phyloP scores from a whole-genome alignment of 1,140 invertebrate genomes.

The Wiebesia pumilae region DNA sequence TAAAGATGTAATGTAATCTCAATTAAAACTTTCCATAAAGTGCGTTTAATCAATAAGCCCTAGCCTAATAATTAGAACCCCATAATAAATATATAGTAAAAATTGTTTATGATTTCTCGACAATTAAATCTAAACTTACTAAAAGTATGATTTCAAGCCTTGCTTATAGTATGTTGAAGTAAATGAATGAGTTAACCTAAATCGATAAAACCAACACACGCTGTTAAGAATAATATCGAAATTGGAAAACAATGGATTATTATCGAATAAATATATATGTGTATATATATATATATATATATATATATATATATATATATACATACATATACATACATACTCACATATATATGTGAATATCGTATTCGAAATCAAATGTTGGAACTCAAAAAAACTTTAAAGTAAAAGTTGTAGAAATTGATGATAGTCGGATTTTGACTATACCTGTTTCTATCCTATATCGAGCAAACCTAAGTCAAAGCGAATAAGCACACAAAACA shows the following conservation, averaged over 20 bases:
- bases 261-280: constrained; percentile 57
- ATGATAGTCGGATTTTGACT: constrained; percentile 41
- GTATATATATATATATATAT: no score
- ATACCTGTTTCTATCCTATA: constrained; percentile 46
- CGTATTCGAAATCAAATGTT: constrained; percentile 56
- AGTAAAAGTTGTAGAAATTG: constrained; percentile 45
- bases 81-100: no score
- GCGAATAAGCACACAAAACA: constrained; percentile 47
- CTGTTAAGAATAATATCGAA: constrained; percentile 44
- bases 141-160: not conserved
- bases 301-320: no score
- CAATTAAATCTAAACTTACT: not conserved
- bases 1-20: constrained; percentile 11
- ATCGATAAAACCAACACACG: constrained; percentile 28
- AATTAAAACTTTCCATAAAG: constrained; percentile 31
- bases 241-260: constrained; percentile 65
- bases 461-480: constrained; percentile 41
- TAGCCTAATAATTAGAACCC: constrained; percentile 8
- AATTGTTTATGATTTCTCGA: not conserved
- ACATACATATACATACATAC: no score
- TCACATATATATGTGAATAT: no score
- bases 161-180: not conserved
- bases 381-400: constrained; percentile 54
- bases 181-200: constrained; percentile 40
- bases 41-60: constrained; percentile 27